These are phyloP conservation scores for Cryptophagus acutangulus DNA, from an alignment of 2,888 invertebrate species.

Conservation along the genomic window DNA sequence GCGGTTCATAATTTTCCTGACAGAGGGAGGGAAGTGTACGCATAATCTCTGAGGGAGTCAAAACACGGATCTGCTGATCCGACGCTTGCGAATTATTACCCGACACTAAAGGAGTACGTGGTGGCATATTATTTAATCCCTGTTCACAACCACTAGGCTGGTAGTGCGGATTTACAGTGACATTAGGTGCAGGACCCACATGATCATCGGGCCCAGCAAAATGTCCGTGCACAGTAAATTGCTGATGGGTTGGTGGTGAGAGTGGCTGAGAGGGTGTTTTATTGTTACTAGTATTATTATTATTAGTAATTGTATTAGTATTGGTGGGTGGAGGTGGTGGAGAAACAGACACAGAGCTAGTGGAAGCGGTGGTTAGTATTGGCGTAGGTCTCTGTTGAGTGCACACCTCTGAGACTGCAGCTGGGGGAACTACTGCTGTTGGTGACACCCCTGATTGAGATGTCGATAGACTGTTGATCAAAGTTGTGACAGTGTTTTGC, in stretches of 20 bases:
- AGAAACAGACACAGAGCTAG: constrained; percentile 41
- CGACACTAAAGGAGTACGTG: constrained; percentile 11
- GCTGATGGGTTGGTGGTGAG: constrained; percentile 44
- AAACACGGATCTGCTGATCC: constrained; percentile 82
- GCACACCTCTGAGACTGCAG: constrained; percentile 44
- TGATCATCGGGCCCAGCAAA: constrained; percentile 49
- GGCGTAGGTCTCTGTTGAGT: constrained; percentile 37
- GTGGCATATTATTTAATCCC: constrained; percentile 46
- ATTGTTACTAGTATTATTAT: constrained; percentile 12
- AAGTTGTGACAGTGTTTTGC: constrained; percentile 27
- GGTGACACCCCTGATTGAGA: constrained; percentile 38
- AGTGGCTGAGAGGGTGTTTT: constrained; percentile 33
- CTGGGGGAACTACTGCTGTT: constrained; percentile 10
- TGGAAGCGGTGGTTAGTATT: constrained; percentile 42
- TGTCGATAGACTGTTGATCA: constrained; percentile 32
- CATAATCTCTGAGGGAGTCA: constrained; percentile 87
- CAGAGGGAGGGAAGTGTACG: constrained; percentile 82
- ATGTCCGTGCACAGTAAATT: constrained; percentile 48
- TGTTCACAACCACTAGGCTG: constrained; percentile 30
- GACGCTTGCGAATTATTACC: constrained; percentile 39
- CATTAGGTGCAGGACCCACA: constrained; percentile 63
- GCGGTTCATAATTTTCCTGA: constrained; percentile 64
- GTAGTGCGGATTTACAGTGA: constrained; percentile 60
- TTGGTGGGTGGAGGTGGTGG: constrained; percentile 28
- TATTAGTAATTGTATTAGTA: constrained; percentile 20